phyloP scores from a whole-genome alignment of 2,797 vertebrate genomes.

The Tympanoctomys barrerae region DNA sequence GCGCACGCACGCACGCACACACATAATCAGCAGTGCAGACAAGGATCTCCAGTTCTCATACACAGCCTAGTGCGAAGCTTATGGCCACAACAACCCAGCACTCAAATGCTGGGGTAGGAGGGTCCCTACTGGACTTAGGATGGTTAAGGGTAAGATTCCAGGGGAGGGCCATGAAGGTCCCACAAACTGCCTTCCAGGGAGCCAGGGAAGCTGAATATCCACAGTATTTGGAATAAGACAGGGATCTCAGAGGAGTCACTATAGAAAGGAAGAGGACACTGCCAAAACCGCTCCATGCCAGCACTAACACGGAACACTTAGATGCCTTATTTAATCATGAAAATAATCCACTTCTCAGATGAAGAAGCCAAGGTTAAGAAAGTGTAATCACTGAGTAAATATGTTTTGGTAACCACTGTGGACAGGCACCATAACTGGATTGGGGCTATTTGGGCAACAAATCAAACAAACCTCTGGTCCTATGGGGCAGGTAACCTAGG shows the following conservation, averaged over 20 bases:
- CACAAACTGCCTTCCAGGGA: background rate
- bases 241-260: background rate
- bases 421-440: background rate
- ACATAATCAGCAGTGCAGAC: background rate
- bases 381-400: background rate
- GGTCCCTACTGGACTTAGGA: background rate
- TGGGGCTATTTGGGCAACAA: background rate
- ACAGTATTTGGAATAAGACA: background rate
- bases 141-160: background rate
- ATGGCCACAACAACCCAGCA: background rate
- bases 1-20: background rate
- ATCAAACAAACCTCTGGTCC: background rate
- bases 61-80: too few relatives aligned
- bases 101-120: background rate
- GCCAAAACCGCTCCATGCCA: background rate
- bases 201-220: background rate
- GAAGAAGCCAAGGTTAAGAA: conserved; percentile 31
- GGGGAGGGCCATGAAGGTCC: background rate
- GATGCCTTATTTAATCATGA: background rate
- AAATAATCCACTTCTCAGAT: background rate
- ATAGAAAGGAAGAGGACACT: background rate
- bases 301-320: background rate
- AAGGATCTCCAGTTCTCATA: background rate
- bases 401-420: background rate
- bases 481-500: background rate